phyloP scores from a whole-genome alignment of 2,113 vertebrate species.

The Corynorhinus townsendii region DNA sequence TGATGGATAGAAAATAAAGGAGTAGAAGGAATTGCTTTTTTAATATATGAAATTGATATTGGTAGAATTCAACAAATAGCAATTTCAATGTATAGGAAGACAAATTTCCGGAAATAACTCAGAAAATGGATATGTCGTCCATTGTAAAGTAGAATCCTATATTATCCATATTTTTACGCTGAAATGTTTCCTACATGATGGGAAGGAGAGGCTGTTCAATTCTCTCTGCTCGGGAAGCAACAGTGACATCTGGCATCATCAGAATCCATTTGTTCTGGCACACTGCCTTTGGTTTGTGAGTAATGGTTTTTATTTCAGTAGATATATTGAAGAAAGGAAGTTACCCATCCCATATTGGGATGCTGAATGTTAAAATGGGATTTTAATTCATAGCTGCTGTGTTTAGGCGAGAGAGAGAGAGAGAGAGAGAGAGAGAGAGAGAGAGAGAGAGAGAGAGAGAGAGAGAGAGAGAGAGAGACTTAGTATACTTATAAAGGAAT shows the following conservation, averaged over 20 bases:
- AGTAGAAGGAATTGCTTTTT: slow-evolving; percentile 7
- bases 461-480: not conserved
- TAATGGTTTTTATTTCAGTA: slow-evolving; percentile 51
- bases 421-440: too few relatives aligned
- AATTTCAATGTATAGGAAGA: slow-evolving; percentile 35
- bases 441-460: too few relatives aligned
- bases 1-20: slow-evolving; percentile 45
- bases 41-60: slow-evolving; percentile 49
- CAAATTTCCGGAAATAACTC: slow-evolving; percentile 13
- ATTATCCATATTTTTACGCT: slow-evolving; percentile 18
- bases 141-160: not conserved
- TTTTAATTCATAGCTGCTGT: not conserved
- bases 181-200: not conserved
- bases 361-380: slow-evolving; percentile 29
- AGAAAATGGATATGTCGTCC: slow-evolving; percentile 39
- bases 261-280: slow-evolving; percentile 45
- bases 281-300: slow-evolving; percentile 10
- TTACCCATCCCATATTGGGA: not conserved
- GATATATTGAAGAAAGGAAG: slow-evolving; percentile 1
- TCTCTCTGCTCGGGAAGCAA: slow-evolving; percentile 9
- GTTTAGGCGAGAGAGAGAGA: not conserved
- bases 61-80: slow-evolving; percentile 49
- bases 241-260: slow-evolving; percentile 16
- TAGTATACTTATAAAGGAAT: not conserved
- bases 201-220: not conserved